Evolutionary conservation across 2,797 vertebrate species (phyloP).

Genomic region (Poecilia velifera): DNA sequence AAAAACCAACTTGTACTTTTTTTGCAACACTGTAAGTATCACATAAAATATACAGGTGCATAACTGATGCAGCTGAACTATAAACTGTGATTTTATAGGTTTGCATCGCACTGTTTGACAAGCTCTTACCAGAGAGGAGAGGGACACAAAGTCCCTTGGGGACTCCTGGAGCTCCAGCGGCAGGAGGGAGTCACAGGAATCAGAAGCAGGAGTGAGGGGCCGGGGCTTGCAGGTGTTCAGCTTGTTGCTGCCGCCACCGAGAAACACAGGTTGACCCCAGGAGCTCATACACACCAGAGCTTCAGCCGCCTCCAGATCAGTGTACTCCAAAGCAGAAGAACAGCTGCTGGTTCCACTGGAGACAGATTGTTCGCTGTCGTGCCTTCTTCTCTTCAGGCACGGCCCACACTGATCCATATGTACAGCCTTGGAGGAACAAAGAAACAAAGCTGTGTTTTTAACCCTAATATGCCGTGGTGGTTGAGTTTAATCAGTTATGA

Average conservation of each 20-base stretch:
- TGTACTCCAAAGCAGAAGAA: conserved; percentile 84
- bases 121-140: conserved; percentile 91
- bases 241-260: conserved; percentile 41
- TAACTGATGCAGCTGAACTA: conserved; percentile 7
- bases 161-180: conserved; percentile 79
- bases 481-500: neutral
- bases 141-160: conserved; percentile 88
- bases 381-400: conserved; percentile 85
- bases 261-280: conserved; percentile 88
- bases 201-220: conserved; percentile 94
- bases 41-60: conserved; percentile 22
- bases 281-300: conserved; percentile 97
- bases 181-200: conserved; percentile 89
- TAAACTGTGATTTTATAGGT: conserved; percentile 54
- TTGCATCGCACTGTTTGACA: neutral
- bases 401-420: conserved; percentile 85
- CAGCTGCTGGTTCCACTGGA: conserved; percentile 62
- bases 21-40: conserved; percentile 7
- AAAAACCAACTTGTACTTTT: neutral
- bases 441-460: conserved; percentile 4
- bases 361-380: conserved; percentile 86
- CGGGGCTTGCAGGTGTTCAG: conserved; percentile 82
- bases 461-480: neutral
- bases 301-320: conserved; percentile 94
- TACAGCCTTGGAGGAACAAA: conserved; percentile 77